phyloP scores from a whole-genome alignment of 2,888 invertebrate genomes.

The Lithophane semibrunnea region DNA sequence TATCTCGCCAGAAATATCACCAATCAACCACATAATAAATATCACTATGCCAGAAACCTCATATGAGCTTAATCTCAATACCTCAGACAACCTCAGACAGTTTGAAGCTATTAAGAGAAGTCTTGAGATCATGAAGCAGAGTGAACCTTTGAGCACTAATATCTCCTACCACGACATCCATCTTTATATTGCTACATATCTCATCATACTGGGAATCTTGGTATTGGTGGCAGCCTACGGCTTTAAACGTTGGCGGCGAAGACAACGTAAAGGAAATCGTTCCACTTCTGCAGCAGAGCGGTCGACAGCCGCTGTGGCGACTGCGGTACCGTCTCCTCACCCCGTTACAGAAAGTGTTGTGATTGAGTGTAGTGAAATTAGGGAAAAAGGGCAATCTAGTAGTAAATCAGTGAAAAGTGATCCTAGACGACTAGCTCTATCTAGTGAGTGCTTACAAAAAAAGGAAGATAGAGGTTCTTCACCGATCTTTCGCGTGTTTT shows the following conservation, averaged over 20 bases:
- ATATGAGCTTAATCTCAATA: not conserved
- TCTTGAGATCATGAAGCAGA: no score
- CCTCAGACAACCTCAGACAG: not conserved
- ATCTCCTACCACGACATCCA: not conserved
- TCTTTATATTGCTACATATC: not conserved
- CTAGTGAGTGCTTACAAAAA: constrained; percentile 18
- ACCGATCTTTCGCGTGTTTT: constrained; percentile 12
- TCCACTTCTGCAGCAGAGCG: not conserved
- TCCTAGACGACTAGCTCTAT: constrained; percentile 2
- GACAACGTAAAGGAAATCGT: not conserved
- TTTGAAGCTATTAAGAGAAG: no score
- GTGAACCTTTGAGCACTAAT: not conserved
- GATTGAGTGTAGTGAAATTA: not conserved
- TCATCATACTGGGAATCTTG: not conserved
- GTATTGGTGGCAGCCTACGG: not conserved
- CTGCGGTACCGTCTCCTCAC: not conserved
- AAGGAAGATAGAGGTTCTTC: constrained; percentile 5
- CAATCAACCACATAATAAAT: constrained; percentile 23
- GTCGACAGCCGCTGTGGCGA: not conserved
- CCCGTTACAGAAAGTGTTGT: not conserved
- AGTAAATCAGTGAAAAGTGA: constrained; percentile 11
- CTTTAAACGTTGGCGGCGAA: not conserved
- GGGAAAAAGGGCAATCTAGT: constrained; percentile 10
- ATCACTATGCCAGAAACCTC: not conserved
- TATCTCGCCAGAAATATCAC: constrained; percentile 11